These are phyloP conservation scores for Mesochorus sp. DNA, from an alignment of 2,888 invertebrate genomes.

Conservation along the genomic window DNA sequence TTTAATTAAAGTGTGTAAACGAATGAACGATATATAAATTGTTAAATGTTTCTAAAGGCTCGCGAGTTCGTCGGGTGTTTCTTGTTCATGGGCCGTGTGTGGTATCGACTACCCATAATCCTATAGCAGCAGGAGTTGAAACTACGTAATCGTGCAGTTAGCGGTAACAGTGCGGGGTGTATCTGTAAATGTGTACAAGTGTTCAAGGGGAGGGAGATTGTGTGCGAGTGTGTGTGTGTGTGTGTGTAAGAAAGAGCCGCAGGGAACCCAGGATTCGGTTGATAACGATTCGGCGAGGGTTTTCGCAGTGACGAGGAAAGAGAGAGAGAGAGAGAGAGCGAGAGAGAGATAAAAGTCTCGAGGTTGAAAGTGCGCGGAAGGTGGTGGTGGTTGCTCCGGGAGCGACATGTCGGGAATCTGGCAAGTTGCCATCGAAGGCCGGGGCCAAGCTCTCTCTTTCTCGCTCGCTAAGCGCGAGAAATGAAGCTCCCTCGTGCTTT, in stretches of 20 bases:
- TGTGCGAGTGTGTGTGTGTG: not conserved
- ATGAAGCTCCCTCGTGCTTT: constrained; percentile 13
- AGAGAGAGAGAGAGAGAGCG: not conserved
- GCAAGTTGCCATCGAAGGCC: constrained; percentile 51
- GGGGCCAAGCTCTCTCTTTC: constrained; percentile 25
- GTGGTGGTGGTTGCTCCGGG: constrained; percentile 5
- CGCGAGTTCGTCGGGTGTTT: too few relatives aligned
- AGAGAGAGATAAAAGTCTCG: not conserved
- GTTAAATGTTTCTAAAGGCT: too few relatives aligned
- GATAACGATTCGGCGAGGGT: constrained; percentile 55
- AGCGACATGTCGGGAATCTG: constrained; percentile 40
- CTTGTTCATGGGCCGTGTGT: too few relatives aligned
- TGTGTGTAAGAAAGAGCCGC: not conserved
- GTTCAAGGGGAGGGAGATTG: too few relatives aligned
- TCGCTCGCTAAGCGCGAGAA: not conserved
- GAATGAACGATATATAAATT: too few relatives aligned
- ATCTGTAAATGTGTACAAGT: too few relatives aligned
- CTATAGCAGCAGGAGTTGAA: too few relatives aligned
- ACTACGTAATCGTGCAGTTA: too few relatives aligned
- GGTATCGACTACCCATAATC: too few relatives aligned
- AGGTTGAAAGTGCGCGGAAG: constrained; percentile 20
- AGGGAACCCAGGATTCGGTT: constrained; percentile 37
- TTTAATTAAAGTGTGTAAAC: too few relatives aligned
- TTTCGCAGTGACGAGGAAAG: not conserved
- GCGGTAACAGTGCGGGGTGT: too few relatives aligned